Base-by-base conservation (phyloP, 2,888 invertebrate species). In the Dorcus hopei region DNA sequence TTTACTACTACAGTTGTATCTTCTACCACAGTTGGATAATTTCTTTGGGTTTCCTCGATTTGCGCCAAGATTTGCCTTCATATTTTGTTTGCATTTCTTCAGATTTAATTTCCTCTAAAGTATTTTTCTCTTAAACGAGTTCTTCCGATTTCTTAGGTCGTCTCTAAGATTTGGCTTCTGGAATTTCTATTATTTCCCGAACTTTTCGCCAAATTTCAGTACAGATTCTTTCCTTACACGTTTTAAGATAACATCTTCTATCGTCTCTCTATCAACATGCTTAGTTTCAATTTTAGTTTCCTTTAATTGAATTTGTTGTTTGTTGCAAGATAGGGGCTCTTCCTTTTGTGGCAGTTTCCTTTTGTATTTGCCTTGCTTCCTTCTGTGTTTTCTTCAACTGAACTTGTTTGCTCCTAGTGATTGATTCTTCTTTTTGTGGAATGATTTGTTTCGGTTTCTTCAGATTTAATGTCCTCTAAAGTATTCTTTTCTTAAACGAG, bases 351-450 rank as follows among this genome's bases (percentile, higher is more conserved):
- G 57, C 63, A 61, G 84, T 80, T 52, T 79, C 72, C 61, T 79
- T 77, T 65, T 83, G 82, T 63, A 84, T 81, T 50, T 84, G 81
- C 62, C 76, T 77, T 66, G 77, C 77, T 57, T 80, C 74, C 3
- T 61, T 64, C 58, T 70, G 72, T 0, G 79, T 67, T 62, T 72
- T 77, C 61, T 83, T 86, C 7, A 85, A 69, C 40, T 72, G 75
- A 23, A 84, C 78, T 76, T 89, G 86, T 69, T 88, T 83, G 9
- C 83, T 89, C 85, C 85, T 85, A n/a, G 84, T 82, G 62, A 68
- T 16, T 54, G 61, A 58, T 61, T 67, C 69, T 55, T 63, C 64
- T 50, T 64, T 61, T 23, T 54, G 38, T 19, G 16, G 41, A 16
- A 11, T 39, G 4, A 16, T 40, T 51, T 52, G 38, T 39, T 51